Evolutionary conservation across 92 coral and sea anemone genomes (phyloP).

Genomic region (Parazoanthus darwini): DNA sequence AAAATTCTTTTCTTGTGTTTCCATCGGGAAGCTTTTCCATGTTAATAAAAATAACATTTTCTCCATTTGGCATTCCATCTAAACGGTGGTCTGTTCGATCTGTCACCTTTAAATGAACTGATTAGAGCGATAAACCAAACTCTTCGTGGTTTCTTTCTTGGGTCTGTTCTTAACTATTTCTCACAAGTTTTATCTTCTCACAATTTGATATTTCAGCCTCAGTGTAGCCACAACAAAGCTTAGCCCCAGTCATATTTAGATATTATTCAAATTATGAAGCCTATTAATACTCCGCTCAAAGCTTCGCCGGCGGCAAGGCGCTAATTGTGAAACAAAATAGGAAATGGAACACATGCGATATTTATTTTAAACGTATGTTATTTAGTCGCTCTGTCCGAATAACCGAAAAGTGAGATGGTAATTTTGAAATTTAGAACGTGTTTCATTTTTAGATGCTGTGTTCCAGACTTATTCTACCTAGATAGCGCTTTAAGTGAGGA

Average conservation of each 20-base stretch:
- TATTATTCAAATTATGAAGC: conserved; percentile 31
- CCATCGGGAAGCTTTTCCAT: not conserved
- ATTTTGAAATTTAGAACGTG: not conserved
- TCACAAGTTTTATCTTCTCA: not conserved
- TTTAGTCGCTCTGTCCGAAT: not conserved
- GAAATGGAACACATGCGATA: conserved; percentile 41
- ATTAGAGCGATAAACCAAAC: conserved; percentile 3
- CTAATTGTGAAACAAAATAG: conserved; percentile 47
- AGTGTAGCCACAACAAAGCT: conserved; percentile 11
- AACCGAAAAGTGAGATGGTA: not conserved
- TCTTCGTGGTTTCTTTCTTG: not conserved
- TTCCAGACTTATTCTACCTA: too few species aligned
- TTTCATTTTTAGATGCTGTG: not conserved
- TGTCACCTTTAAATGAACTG: conserved; percentile 1
- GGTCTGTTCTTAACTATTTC: not conserved
- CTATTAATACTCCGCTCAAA: conserved; percentile 38
- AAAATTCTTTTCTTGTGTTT: not conserved
- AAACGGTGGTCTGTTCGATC: conserved; percentile 8
- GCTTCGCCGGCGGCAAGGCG: conserved; percentile 43
- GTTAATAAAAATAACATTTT: not conserved
- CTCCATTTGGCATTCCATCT: not conserved
- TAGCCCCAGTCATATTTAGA: conserved; percentile 22
- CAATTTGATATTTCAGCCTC: conserved; percentile 16
- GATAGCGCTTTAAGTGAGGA: not conserved
- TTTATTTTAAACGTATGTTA: conserved; percentile 26